Evolutionary conservation across 2,888 invertebrate genomes (phyloP).

Genomic region (Petrolisthes cinctipes): DNA sequence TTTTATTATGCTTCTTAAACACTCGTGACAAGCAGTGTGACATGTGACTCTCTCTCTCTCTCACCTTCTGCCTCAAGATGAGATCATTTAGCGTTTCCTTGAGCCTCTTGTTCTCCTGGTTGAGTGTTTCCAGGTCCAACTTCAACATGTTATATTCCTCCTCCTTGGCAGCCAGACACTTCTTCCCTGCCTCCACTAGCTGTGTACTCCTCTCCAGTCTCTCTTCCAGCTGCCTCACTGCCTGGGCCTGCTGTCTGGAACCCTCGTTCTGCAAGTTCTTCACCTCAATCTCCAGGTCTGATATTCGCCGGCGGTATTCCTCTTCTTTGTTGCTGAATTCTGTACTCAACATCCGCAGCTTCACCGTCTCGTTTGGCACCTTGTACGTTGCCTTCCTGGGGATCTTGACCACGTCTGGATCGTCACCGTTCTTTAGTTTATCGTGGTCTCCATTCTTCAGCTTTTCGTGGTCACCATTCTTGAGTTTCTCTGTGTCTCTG

Average conservation of each 20-base stretch:
- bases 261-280: constrained; percentile 66
- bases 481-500: constrained; percentile 47
- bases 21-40: no score
- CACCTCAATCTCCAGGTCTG: constrained; percentile 67
- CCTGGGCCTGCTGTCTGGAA: constrained; percentile 66
- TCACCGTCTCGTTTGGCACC: constrained; percentile 62
- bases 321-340: constrained; percentile 66
- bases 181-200: constrained; percentile 67
- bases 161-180: constrained; percentile 67
- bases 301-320: constrained; percentile 66
- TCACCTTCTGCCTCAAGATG: constrained; percentile 64
- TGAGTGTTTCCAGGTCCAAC: constrained; percentile 68
- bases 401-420: constrained; percentile 65
- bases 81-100: constrained; percentile 67
- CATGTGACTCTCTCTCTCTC: not conserved
- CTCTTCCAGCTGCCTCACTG: constrained; percentile 66
- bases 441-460: constrained; percentile 45
- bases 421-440: constrained; percentile 53
- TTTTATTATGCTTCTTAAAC: no score
- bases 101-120: constrained; percentile 68
- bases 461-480: constrained; percentile 32
- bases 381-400: constrained; percentile 68
- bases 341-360: constrained; percentile 53
- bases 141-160: constrained; percentile 68
- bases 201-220: constrained; percentile 66